Percentiles rank a stretch among this genome's conserved stretches.
Evolutionary conservation across 2,113 vertebrate species (phyloP).

Genomic region (Clarias gariepinus): DNA sequence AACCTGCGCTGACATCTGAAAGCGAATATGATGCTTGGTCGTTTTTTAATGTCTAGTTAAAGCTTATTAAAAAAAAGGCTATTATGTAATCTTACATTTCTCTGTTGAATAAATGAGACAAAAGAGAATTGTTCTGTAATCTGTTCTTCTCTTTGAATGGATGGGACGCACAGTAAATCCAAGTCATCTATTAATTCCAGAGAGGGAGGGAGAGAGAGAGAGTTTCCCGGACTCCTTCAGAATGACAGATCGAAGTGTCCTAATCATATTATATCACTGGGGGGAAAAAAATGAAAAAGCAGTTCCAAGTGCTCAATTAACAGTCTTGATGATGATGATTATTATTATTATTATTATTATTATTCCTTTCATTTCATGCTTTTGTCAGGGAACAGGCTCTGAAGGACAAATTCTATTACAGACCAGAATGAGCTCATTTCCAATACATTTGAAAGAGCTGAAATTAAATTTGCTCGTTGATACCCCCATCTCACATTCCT

Average conservation of each 20-base stretch:
- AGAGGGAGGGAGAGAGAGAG: conserved; percentile 31
- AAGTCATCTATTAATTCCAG: conserved; percentile 26
- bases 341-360: conserved; percentile 75
- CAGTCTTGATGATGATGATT: conserved; percentile 72
- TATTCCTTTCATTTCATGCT: conserved; percentile 47
- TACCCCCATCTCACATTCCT: conserved; percentile 28
- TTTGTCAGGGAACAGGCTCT: conserved; percentile 64
- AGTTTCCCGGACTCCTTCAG: conserved; percentile 63
- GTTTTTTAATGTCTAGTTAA: background rate
- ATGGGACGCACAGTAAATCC: conserved; percentile 19
- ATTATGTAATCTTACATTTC: background rate
- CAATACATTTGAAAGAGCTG: conserved; percentile 73
- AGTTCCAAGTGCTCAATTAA: conserved; percentile 78
- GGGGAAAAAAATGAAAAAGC: conserved; percentile 40
- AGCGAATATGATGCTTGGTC: background rate
- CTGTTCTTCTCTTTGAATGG: conserved; percentile 32
- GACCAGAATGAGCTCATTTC: conserved; percentile 72
- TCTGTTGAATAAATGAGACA: background rate
- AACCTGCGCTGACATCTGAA: background rate
- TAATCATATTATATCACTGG: conserved; percentile 78
- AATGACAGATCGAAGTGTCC: conserved; percentile 75
- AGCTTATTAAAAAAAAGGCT: background rate
- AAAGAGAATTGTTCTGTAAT: conserved; percentile 30
- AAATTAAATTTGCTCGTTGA: conserved; percentile 72
- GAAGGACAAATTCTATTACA: conserved; percentile 81